Evolutionary conservation across 2,113 vertebrate species (phyloP).

Genomic region (Trogon melanurus): DNA sequence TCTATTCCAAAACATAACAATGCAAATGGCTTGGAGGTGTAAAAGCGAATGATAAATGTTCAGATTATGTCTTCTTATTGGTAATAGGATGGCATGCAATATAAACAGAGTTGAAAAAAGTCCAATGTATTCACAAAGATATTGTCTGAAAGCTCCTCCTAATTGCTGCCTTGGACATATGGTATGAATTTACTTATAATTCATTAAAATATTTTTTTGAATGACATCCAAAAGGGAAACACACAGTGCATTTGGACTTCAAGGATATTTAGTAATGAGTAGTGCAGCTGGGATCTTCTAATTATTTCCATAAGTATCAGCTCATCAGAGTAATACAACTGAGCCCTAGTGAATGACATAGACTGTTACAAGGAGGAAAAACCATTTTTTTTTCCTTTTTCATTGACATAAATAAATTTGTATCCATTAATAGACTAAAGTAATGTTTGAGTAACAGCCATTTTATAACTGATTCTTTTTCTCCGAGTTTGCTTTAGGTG

Average conservation of each 20-base stretch:
- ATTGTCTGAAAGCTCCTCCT: not conserved
- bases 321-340: not conserved
- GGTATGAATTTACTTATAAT: slow-evolving; percentile 26
- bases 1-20: not conserved
- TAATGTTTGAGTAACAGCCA: not conserved
- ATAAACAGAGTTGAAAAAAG: not conserved
- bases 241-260: not conserved
- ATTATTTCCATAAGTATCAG: slow-evolving; percentile 22
- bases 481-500: not conserved
- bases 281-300: not conserved
- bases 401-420: not conserved
- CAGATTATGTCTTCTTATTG: not conserved
- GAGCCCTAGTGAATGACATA: not conserved
- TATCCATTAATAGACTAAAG: not conserved
- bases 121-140: not conserved
- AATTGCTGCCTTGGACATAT: not conserved
- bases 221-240: not conserved
- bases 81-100: not conserved
- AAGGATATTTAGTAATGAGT: not conserved
- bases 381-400: not conserved
- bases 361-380: not conserved
- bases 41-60: slow-evolving; percentile 7
- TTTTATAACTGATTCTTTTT: not conserved
- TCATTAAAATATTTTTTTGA: slow-evolving; percentile 22
- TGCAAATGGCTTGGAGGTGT: not conserved